Percentiles rank a stretch among this genome's conserved stretches.
These are phyloP conservation scores for Hecatera dysodea DNA, from an alignment of 2,888 invertebrate genomes.

Conservation along the genomic window DNA sequence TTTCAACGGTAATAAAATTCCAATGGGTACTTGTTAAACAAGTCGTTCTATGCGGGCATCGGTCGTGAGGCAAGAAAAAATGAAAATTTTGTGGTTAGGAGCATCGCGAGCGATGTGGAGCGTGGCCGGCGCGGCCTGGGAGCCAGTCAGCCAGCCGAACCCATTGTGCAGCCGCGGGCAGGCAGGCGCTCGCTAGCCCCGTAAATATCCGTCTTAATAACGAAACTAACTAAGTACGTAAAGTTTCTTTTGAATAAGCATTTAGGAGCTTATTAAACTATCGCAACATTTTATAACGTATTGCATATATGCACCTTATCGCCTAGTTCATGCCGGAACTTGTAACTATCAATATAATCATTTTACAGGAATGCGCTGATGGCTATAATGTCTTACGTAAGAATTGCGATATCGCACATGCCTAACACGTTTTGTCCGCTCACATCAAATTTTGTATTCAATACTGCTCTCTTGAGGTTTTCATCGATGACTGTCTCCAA, in stretches of 20 bases:
- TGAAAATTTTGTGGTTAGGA: slow-evolving; percentile 82
- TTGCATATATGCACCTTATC: slow-evolving; percentile 46
- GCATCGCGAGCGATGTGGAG: slow-evolving; percentile 68
- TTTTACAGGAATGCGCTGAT: slow-evolving; percentile 81
- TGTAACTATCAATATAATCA: slow-evolving; percentile 67
- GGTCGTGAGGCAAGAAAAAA: slow-evolving; percentile 73
- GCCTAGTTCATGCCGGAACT: slow-evolving; percentile 32
- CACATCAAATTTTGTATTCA: slow-evolving; percentile 77
- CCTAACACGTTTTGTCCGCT: slow-evolving; percentile 75
- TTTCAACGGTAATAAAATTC: slow-evolving; percentile 79
- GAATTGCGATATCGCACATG: slow-evolving; percentile 76
- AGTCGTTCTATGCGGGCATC: slow-evolving; percentile 81
- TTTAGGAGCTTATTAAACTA: slow-evolving; percentile 17
- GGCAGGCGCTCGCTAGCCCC: slow-evolving; percentile 30
- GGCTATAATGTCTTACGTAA: slow-evolving; percentile 79
- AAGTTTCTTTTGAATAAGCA: slow-evolving; percentile 6
- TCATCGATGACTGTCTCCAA: slow-evolving; percentile 70
- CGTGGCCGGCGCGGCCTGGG: slow-evolving; percentile 60
- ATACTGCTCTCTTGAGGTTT: slow-evolving; percentile 69
- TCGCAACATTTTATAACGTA: slow-evolving; percentile 21
- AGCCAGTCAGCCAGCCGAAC: slow-evolving; percentile 52
- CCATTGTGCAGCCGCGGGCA: slow-evolving; percentile 64
- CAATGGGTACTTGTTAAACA: slow-evolving; percentile 64
- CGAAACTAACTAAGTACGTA: not conserved
- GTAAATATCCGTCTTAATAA: slow-evolving; percentile 27